Evolutionary conservation across 1,140 invertebrate species (phyloP), one percentile per base, ranked within the genome.

Genomic region (Ceratina australensis): DNA sequence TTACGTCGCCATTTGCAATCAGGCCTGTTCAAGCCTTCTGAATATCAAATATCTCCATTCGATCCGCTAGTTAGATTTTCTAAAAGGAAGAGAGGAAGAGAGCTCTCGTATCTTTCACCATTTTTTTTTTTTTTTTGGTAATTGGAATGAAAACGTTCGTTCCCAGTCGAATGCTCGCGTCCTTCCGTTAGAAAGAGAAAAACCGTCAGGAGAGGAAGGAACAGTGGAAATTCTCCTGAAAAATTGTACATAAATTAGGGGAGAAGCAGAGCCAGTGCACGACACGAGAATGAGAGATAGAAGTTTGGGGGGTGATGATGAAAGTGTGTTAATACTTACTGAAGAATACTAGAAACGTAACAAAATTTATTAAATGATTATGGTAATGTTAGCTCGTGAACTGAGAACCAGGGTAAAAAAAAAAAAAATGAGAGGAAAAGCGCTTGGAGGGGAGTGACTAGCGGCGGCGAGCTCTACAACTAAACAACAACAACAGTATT

Each of bases 401-500:
- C n/a, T n/a, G n/a, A n/a, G n/a, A n/a, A n/a, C n/a, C n/a, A n/a
- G n/a, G 2, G 33, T 33, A 33, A 33, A 33, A 33, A 33, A 33
- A 33, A 33, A 33, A 33, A 33, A 15, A 22, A 20, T 10, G 22
- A 52, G 42, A 49, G 16, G 28, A 57, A n/a, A 57, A 68, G 64
- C 61, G 65, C 12, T 54, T 15, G 18, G 56, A 59, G 66, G 52
- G 81, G 86, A 89, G 90, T 92, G 91, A 92, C 91, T 92, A 92
- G 91, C 90, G 91, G 91, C 90, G 90, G 91, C 91, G 91, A 92
- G 91, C 90, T 92, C 91, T 92, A 92, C 90, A 92, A 92, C 90
- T 92, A 92, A 92, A 92, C 91, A 92, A 92, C 91, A 92, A 92
- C 90, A 92, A 92, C 91, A 92, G 91, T 92, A 92, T 92, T 92